A percentile compares a stretch with the other conserved stretches of the same genome.
These are phyloP conservation scores for Atrina japonica DNA, from an alignment of 2,888 invertebrate species.

Conservation along the genomic window DNA sequence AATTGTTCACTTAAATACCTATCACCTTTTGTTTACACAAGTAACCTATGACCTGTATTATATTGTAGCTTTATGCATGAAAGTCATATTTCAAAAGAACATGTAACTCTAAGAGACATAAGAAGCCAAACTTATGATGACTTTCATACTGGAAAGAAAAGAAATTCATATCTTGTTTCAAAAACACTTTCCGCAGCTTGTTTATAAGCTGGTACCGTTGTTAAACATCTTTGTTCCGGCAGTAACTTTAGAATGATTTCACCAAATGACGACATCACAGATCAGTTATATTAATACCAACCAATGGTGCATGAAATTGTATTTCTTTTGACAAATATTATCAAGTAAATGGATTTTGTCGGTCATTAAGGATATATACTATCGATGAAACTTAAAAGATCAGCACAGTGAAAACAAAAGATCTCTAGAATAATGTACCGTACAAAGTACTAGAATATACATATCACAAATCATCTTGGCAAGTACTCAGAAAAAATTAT, in stretches of 20 bases:
- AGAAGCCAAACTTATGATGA: conserved; percentile 19
- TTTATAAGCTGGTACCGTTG: neutral
- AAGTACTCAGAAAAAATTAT: too few relatives aligned
- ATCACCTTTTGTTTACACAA: conserved; percentile 13
- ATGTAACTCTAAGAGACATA: conserved; percentile 21
- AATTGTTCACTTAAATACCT: conserved; percentile 16
- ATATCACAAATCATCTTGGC: too few relatives aligned
- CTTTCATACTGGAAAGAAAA: conserved; percentile 14
- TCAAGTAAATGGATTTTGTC: too few relatives aligned
- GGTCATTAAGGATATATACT: too few relatives aligned
- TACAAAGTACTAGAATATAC: too few relatives aligned
- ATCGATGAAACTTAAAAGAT: too few relatives aligned
- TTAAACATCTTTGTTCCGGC: conserved; percentile 3
- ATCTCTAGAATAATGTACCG: too few relatives aligned
- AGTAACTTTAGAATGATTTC: neutral
- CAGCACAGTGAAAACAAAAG: too few relatives aligned
- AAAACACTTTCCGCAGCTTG: conserved; percentile 34
- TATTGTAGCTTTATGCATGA: conserved; percentile 10
- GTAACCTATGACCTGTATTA: conserved; percentile 4
- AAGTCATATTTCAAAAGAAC: conserved; percentile 24
- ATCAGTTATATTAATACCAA: too few relatives aligned
- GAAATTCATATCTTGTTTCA: conserved; percentile 24
- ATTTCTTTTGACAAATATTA: too few relatives aligned
- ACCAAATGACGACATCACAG: too few relatives aligned
- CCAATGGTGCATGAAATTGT: too few relatives aligned